Evolutionary conservation across 2,888 invertebrate genomes (phyloP).

Genomic region (Andrena chrysosceles): DNA sequence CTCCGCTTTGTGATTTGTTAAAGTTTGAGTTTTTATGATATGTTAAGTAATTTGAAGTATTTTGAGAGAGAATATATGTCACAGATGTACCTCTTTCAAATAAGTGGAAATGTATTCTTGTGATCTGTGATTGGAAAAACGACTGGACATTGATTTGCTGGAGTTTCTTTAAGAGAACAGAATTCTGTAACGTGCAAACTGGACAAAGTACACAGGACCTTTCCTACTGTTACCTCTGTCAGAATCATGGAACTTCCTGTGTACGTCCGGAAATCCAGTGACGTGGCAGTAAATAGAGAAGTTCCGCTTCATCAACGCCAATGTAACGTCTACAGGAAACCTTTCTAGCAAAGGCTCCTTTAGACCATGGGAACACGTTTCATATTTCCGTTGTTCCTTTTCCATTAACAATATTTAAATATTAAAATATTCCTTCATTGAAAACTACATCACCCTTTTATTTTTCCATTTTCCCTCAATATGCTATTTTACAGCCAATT

Average conservation of each 20-base stretch:
- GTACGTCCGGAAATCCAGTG: not conserved
- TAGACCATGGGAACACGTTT: not conserved
- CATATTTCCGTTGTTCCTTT: not conserved
- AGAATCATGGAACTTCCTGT: not conserved
- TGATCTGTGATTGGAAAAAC: not conserved
- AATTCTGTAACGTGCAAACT: not conserved
- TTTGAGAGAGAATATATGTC: not conserved
- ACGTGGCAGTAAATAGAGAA: not conserved
- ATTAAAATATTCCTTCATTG: not conserved
- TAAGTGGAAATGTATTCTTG: not conserved
- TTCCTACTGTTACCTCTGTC: not conserved
- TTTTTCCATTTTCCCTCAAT: too few species aligned
- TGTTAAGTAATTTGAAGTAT: not conserved
- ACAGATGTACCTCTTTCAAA: not conserved
- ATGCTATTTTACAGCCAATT: too few species aligned
- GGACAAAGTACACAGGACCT: not conserved
- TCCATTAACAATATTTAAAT: not conserved
- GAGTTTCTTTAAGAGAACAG: not conserved
- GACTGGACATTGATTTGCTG: not conserved
- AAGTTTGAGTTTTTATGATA: too few species aligned
- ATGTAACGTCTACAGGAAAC: not conserved
- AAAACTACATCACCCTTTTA: too few species aligned
- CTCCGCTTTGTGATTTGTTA: too few species aligned
- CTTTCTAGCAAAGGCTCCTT: not conserved
- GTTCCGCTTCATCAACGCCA: slow-evolving; percentile 13